Base-by-base conservation (phyloP, 1,140 invertebrate species). In the Drosophila elegans region DNA sequence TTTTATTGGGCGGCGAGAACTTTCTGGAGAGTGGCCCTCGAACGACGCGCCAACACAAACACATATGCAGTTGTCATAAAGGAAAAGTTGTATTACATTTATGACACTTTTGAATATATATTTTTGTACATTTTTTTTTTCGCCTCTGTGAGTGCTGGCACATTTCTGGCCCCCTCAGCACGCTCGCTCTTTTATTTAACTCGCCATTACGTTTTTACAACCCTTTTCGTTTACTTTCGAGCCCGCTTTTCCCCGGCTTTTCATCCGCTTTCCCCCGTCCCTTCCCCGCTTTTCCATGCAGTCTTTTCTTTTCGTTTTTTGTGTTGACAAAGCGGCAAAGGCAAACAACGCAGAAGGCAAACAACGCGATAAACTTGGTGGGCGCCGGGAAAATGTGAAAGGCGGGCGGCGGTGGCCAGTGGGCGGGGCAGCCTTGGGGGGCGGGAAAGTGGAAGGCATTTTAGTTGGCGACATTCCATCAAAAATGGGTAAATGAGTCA, bases 61-160 rank as follows among this genome's bases (percentile, higher is more conserved):
- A 52, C 63, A 78, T 49, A 61, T 78, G 74, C 53, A 78, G 41
- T 44, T 64, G 75, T 72, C 80, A 80, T 84, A 84, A 85, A 78
- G 81, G 73, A 85, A 84, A 84, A 84, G 81, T 84, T 84, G 76
- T 85, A 85, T 85, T 85, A 85, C 81, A 84, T 84, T 84, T 84
- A 84, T 84, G 81, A 85, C 81, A 85, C 81, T 85, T 85, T 85
- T 84, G 80, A 84, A 71, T 57, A 84, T 80, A 84, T 78, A 74
- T 82, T 74, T 78, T 64, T 61, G 57, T 61, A 73, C 74, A 77
- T 81, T 78, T 81, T 21, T 78, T 81, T 21, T 21, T 38, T 45
- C 13, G 49, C 32, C 34, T 25, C 29, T 21, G 27, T 11, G 49
- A 36, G 63, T 71, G 64, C 34, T 41, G 66, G 64, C 67, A 71